A percentile compares a stretch with the other conserved stretches of the same genome.
These are phyloP conservation scores for Apotomis turbidana DNA, from an alignment of 2,888 invertebrate species.

Conservation along the genomic window DNA sequence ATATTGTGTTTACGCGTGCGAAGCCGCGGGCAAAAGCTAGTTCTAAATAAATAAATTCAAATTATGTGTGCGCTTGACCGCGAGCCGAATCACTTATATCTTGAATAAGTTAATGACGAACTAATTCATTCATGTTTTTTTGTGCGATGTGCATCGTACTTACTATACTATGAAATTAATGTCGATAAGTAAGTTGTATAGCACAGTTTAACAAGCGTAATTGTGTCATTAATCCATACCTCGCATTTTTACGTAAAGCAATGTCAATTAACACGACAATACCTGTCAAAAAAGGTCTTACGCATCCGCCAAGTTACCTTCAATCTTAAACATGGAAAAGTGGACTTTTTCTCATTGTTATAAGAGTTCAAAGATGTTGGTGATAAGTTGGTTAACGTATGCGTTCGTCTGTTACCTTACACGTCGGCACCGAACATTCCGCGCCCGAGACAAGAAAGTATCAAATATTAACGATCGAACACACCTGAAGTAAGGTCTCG, in stretches of 20 bases:
- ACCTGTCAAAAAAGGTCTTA: constrained; percentile 22
- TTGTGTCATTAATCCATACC: constrained; percentile 25
- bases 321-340: constrained; percentile 15
- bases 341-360: constrained; percentile 22
- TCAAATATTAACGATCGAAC: constrained; percentile 80
- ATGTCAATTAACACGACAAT: constrained; percentile 36
- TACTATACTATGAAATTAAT: not conserved
- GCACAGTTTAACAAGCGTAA: constrained; percentile 22
- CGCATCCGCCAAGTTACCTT: constrained; percentile 3
- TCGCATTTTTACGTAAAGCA: constrained; percentile 22
- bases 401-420: constrained; percentile 30
- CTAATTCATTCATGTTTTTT: too few relatives aligned
- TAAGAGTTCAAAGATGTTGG: not conserved
- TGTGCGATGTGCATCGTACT: not conserved
- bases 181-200: constrained; percentile 11
- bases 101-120: too few relatives aligned
- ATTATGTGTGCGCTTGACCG: too few relatives aligned
- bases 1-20: too few relatives aligned
- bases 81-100: too few relatives aligned
- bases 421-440: constrained; percentile 44
- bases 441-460: constrained; percentile 76
- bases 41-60: too few relatives aligned
- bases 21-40: too few relatives aligned
- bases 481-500: constrained; percentile 77
- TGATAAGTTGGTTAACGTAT: constrained; percentile 7